A percentile compares a stretch with the other conserved stretches of the same genome.
These are phyloP conservation scores for Dufourea novaeangliae DNA, from an alignment of 1,140 invertebrate genomes.

Conservation along the genomic window DNA sequence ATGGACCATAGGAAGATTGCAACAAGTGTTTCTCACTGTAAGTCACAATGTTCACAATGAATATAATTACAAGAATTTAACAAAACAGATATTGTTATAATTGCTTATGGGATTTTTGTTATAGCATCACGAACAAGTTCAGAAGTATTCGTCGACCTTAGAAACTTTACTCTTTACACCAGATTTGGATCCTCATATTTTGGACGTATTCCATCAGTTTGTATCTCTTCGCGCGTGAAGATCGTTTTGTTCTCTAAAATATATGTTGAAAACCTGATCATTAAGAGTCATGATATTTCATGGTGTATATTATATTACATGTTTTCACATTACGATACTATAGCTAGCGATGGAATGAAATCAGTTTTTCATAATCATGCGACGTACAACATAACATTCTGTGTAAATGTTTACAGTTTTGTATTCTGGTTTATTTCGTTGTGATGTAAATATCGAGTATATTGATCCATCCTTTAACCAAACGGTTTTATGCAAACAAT, in stretches of 20 bases:
- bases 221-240: slow-evolving; percentile 87
- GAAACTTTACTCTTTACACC: slow-evolving; percentile 97
- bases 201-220: slow-evolving; percentile 99
- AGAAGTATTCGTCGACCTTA: slow-evolving; percentile 96
- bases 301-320: background rate
- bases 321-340: background rate
- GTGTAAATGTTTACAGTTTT: slow-evolving; percentile 28
- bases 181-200: slow-evolving; percentile 97
- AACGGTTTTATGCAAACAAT: background rate
- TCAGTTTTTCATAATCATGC: background rate
- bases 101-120: slow-evolving; percentile 67
- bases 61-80: background rate
- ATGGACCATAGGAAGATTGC: slow-evolving; percentile 96
- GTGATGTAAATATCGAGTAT: slow-evolving; percentile 42
- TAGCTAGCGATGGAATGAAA: background rate
- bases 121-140: slow-evolving; percentile 98
- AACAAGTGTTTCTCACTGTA: slow-evolving; percentile 97
- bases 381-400: slow-evolving; percentile 4
- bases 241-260: slow-evolving; percentile 23
- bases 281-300: background rate
- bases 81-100: background rate
- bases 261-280: background rate
- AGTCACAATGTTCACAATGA: slow-evolving; percentile 73
- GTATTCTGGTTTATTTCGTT: background rate
- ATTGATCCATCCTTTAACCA: slow-evolving; percentile 10